phyloP scores from a whole-genome alignment of 1,140 invertebrate genomes.

The Propsilocerus akamusi region DNA sequence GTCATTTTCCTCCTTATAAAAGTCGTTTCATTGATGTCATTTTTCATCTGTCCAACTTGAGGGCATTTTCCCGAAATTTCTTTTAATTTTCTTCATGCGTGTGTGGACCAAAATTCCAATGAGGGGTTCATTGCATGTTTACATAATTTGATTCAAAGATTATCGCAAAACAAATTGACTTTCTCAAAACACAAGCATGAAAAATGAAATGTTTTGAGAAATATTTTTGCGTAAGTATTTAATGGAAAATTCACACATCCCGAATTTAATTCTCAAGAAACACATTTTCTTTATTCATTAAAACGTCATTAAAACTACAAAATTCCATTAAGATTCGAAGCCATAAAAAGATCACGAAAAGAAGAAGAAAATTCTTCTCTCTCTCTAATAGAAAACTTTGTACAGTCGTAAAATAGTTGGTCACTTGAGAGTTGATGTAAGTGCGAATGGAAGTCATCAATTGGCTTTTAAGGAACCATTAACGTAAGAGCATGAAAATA shows the following conservation, averaged over 20 bases:
- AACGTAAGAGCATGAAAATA: too few relatives aligned
- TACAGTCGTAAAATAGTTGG: too few relatives aligned
- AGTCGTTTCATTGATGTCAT: too few relatives aligned
- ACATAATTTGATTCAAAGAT: not conserved
- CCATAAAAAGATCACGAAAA: too few relatives aligned
- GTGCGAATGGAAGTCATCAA: too few relatives aligned
- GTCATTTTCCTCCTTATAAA: not conserved
- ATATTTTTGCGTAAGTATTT: not conserved
- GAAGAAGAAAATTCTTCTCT: too few relatives aligned
- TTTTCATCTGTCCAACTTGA: not conserved
- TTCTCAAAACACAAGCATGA: not conserved
- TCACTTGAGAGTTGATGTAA: too few relatives aligned
- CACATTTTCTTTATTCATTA: not conserved
- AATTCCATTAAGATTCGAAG: too few relatives aligned
- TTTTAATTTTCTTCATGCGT: not conserved
- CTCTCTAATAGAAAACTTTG: too few relatives aligned
- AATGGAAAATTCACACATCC: not conserved
- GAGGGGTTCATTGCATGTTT: too few relatives aligned
- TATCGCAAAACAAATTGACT: constrained; percentile 1
- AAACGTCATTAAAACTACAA: constrained; percentile 1
- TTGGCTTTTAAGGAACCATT: too few relatives aligned
- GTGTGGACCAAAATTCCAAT: not conserved
- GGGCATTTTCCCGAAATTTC: not conserved
- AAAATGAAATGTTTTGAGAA: not conserved
- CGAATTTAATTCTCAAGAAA: not conserved